These are phyloP conservation scores for Cryptus armator DNA, from an alignment of 2,888 invertebrate genomes.

Conservation along the genomic window DNA sequence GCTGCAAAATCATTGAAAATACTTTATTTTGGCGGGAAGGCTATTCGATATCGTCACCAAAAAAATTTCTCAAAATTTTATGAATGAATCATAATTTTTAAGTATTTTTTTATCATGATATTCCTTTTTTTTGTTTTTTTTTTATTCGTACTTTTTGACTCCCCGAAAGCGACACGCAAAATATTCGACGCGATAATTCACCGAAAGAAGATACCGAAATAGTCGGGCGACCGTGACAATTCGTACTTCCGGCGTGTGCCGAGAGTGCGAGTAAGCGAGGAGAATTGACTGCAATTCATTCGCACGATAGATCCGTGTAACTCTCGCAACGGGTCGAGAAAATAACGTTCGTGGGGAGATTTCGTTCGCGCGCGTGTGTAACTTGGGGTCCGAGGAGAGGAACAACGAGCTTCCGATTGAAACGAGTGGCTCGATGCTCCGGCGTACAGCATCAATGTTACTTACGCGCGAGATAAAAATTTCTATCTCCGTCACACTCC, in stretches of 20 bases:
- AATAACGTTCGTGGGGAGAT: constrained; percentile 52
- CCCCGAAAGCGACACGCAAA: not conserved
- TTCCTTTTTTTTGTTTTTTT: too few relatives aligned
- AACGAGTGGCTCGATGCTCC: constrained; percentile 74
- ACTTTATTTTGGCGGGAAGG: too few relatives aligned
- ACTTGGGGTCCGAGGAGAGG: constrained; percentile 71
- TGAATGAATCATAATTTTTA: too few relatives aligned
- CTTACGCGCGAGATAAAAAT: constrained; percentile 51
- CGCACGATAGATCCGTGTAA: constrained; percentile 58
- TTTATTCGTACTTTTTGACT: too few relatives aligned
- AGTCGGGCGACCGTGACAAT: constrained; percentile 51
- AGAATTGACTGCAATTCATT: constrained; percentile 74
- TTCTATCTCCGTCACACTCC: constrained; percentile 63
- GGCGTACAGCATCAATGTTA: constrained; percentile 23
- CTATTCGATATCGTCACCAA: too few relatives aligned
- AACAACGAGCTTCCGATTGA: constrained; percentile 82
- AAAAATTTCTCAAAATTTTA: too few relatives aligned
- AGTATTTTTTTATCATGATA: too few relatives aligned
- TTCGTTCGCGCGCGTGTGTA: constrained; percentile 32
- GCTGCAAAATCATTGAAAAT: too few relatives aligned
- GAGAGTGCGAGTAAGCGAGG: constrained; percentile 72
- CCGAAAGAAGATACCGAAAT: constrained; percentile 28
- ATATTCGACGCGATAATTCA: constrained; percentile 17
- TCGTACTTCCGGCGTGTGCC: constrained; percentile 66
- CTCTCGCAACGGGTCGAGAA: constrained; percentile 54